Conservation (phyloP, 2,797 vertebrate species). For the Falco rusticolus region DNA sequence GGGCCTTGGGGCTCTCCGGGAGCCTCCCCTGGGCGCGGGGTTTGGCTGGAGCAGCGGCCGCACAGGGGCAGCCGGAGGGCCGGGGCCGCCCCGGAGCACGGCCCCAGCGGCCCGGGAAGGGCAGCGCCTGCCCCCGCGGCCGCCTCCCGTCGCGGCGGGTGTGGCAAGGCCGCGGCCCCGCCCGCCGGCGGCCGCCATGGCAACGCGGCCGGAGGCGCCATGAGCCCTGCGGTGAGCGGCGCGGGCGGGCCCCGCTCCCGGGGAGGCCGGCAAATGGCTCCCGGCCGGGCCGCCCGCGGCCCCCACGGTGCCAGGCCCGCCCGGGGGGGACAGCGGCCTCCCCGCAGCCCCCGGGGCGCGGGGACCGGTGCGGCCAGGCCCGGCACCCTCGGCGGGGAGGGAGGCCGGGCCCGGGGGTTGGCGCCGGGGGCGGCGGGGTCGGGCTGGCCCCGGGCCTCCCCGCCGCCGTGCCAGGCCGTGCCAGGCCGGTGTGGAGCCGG, state of each 20-base stretch:
- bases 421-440: no score
- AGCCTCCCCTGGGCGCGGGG: no score
- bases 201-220: neutral
- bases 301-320: constrained; percentile 79
- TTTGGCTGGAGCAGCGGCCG: neutral
- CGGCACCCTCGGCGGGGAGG: no score
- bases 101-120: accelerated
- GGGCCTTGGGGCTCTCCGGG: neutral
- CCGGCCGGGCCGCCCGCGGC: constrained; percentile 76
- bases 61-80: accelerated
- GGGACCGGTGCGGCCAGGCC: neutral
- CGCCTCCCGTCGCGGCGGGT: no score
- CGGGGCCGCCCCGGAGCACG: accelerated
- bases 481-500: neutral
- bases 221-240: neutral
- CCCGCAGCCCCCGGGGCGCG: neutral
- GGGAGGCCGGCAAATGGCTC: neutral
- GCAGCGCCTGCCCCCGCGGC: accelerated
- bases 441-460: no score
- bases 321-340: neutral
- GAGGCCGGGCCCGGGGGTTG: no score
- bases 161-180: neutral
- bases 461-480: no score
- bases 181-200: neutral
- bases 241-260: neutral